These are phyloP conservation scores for Hydrophis major DNA, from an alignment of 2,797 vertebrate genomes.

Conservation along the genomic window DNA sequence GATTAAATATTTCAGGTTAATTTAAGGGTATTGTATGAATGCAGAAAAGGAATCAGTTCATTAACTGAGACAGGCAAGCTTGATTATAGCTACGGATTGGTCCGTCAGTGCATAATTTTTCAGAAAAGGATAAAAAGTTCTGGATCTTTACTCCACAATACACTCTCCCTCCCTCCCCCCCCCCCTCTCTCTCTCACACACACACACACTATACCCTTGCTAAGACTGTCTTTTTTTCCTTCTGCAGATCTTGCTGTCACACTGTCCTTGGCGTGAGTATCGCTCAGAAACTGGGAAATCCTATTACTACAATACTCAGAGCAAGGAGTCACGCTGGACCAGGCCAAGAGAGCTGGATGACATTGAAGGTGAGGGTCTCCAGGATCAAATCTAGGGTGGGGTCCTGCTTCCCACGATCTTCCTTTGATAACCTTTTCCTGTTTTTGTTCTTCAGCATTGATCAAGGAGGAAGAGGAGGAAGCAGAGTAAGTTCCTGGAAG, in stretches of 20 bases:
- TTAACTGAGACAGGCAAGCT: neutral
- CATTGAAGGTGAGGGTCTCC: slow-evolving; percentile 64
- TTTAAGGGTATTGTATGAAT: neutral
- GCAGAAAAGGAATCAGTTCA: neutral
- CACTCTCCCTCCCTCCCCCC: too few species aligned
- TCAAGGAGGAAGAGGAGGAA: slow-evolving; percentile 68
- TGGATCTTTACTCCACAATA: neutral
- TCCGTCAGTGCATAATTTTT: neutral
- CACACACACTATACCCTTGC: neutral
- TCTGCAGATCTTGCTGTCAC: slow-evolving; percentile 65
- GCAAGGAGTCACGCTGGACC: slow-evolving; percentile 73
- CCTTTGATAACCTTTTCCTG: neutral
- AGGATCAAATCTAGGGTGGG: neutral
- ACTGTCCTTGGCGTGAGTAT: slow-evolving; percentile 72
- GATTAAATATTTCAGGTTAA: neutral
- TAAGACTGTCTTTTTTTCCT: neutral
- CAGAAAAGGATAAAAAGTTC: neutral
- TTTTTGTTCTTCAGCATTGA: slow-evolving; percentile 51
- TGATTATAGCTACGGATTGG: neutral
- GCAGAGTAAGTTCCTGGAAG: slow-evolving; percentile 62
- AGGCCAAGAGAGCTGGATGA: slow-evolving; percentile 72
- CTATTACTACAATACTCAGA: slow-evolving; percentile 74
- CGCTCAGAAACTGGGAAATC: slow-evolving; percentile 72
- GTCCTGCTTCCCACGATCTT: neutral
- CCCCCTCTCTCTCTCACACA: neutral